phyloP scores from a whole-genome alignment of 1,140 invertebrate species.

The Heliconius hermathena region DNA sequence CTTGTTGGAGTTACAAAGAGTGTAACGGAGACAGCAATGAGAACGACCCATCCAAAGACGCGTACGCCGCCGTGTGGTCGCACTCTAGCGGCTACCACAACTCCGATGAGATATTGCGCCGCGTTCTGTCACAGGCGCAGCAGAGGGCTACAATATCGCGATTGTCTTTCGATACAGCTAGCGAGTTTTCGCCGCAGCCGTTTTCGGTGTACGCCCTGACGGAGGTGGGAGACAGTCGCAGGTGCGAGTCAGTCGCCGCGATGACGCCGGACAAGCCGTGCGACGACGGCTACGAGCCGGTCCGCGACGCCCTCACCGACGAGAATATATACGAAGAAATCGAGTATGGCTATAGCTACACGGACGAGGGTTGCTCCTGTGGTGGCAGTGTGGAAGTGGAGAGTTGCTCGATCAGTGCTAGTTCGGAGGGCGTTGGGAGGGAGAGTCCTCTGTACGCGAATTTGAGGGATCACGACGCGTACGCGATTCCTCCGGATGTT shows the following conservation, averaged over 20 bases:
- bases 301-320: slow-evolving; percentile 68
- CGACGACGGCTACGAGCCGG: slow-evolving; percentile 75
- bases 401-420: slow-evolving; percentile 71
- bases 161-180: slow-evolving; percentile 68
- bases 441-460: slow-evolving; percentile 79
- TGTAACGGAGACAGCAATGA: slow-evolving; percentile 57
- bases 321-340: slow-evolving; percentile 79
- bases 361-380: slow-evolving; percentile 72
- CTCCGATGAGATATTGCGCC: slow-evolving; percentile 66
- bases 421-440: slow-evolving; percentile 70
- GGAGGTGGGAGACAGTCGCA: slow-evolving; percentile 72
- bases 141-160: slow-evolving; percentile 64
- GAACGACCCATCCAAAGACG: slow-evolving; percentile 45
- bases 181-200: slow-evolving; percentile 59
- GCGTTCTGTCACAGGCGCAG: slow-evolving; percentile 63
- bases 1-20: slow-evolving; percentile 75
- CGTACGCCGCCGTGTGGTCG: slow-evolving; percentile 69
- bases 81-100: slow-evolving; percentile 74
- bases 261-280: slow-evolving; percentile 69
- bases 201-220: slow-evolving; percentile 68
- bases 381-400: slow-evolving; percentile 74
- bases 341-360: slow-evolving; percentile 68
- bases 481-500: slow-evolving; percentile 71
- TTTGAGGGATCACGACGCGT: slow-evolving; percentile 68
- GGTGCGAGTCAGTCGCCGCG: slow-evolving; percentile 63